phyloP scores from a whole-genome alignment of 2,797 vertebrate genomes.

The Megalops cyprinoides region DNA sequence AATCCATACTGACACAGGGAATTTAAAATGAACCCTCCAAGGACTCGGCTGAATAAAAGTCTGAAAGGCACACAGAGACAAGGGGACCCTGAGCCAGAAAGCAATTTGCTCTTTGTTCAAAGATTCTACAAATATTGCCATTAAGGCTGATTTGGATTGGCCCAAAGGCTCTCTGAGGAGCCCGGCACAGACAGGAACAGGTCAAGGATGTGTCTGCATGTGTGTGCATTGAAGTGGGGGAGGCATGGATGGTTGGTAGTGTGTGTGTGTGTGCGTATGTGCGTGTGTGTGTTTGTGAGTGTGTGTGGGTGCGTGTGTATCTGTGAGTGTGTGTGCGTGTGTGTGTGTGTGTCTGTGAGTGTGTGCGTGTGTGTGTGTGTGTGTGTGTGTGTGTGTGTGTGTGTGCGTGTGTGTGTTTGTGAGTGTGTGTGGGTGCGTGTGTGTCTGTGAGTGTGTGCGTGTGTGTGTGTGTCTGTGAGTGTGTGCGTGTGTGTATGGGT shows the following conservation, averaged over 20 bases:
- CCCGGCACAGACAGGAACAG: neutral
- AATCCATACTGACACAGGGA: constrained; percentile 67
- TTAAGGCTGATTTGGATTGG: constrained; percentile 65
- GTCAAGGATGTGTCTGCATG: too few relatives aligned
- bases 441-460: constrained; percentile 8
- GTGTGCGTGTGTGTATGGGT: neutral
- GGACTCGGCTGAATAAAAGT: constrained; percentile 45
- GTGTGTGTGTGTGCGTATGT: too few relatives aligned
- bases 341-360: constrained; percentile 21
- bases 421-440: neutral
- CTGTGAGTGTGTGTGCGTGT: constrained; percentile 30
- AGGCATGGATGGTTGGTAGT: too few relatives aligned
- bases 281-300: constrained; percentile 28
- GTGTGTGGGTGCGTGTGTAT: constrained; percentile 27
- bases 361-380: constrained; percentile 14
- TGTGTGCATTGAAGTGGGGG: too few relatives aligned
- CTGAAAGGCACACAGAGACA: constrained; percentile 56
- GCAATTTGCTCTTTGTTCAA: constrained; percentile 69
- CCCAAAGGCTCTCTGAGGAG: constrained; percentile 43
- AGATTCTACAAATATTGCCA: constrained; percentile 71
- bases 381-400: constrained; percentile 30
- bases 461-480: neutral
- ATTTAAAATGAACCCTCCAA: constrained; percentile 58
- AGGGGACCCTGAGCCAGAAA: constrained; percentile 51
- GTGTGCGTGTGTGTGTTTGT: constrained; percentile 29